phyloP scores from a whole-genome alignment of 1,140 invertebrate species.

The Glomeris maerens region DNA sequence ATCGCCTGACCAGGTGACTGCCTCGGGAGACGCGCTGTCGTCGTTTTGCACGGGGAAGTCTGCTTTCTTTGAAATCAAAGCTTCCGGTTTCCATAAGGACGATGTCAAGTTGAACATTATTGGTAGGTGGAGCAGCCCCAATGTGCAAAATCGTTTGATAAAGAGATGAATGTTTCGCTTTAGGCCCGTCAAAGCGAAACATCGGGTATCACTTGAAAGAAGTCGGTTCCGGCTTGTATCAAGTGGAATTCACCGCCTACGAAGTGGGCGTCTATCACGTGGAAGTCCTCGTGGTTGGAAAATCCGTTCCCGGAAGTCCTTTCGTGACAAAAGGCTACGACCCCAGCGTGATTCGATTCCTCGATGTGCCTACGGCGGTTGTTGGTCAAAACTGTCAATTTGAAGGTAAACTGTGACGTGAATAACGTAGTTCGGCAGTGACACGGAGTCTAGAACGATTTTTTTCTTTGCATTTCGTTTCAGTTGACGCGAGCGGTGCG shows the following conservation, averaged over 20 bases:
- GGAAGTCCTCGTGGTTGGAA: constrained; percentile 68
- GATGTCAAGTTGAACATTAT: constrained; percentile 40
- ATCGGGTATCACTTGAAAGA: constrained; percentile 38
- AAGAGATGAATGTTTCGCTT: constrained; percentile 2
- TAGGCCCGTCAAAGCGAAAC: constrained; percentile 17
- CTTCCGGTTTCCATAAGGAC: constrained; percentile 47
- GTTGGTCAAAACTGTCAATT: constrained; percentile 87
- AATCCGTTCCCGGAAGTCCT: constrained; percentile 68
- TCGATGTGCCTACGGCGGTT: constrained; percentile 69
- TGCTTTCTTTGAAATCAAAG: constrained; percentile 67
- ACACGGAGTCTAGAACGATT: too few species aligned
- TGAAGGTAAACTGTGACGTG: constrained; percentile 43
- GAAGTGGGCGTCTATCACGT: constrained; percentile 84
- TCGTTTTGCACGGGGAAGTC: constrained; percentile 71
- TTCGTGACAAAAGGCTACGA: constrained; percentile 86
- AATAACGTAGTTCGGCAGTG: neutral
- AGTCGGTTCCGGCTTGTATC: constrained; percentile 43
- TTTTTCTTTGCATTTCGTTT: constrained; percentile 24
- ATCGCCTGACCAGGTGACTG: constrained; percentile 30
- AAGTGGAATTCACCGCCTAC: constrained; percentile 74
- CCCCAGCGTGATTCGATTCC: constrained; percentile 74
- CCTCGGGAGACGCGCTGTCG: constrained; percentile 67
- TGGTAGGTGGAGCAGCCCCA: constrained; percentile 26
- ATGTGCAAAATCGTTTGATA: neutral
- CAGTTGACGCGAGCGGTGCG: constrained; percentile 88